A percentile compares a stretch with the other conserved stretches of the same genome.
These are phyloP conservation scores for Ephydatia muelleri DNA, from an alignment of 37 sponge, comb jelly and placozoan species.

Conservation along the genomic window DNA sequence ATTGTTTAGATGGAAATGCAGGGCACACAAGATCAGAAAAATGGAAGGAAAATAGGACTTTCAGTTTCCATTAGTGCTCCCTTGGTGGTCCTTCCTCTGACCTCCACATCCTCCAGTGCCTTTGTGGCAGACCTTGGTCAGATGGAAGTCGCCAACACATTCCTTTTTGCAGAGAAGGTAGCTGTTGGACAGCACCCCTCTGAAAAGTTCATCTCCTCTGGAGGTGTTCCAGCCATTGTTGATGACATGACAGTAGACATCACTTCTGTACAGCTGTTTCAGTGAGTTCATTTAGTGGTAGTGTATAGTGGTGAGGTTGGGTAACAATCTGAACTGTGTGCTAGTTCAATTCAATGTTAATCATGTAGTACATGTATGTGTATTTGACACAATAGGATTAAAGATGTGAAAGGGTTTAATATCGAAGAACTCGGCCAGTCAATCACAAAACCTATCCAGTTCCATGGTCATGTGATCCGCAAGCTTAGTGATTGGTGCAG, in stretches of 20 bases:
- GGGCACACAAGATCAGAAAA: slow-evolving; percentile 4
- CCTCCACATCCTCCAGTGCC: slow-evolving; percentile 39
- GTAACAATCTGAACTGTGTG: too few relatives aligned
- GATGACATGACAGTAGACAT: slow-evolving; percentile 38
- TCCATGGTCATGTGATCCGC: slow-evolving; percentile 37
- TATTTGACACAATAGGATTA: neutral
- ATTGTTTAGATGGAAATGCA: slow-evolving; percentile 32
- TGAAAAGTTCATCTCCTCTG: neutral
- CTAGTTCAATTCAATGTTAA: too few relatives aligned
- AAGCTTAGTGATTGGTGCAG: slow-evolving; percentile 42
- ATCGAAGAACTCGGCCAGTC: neutral
- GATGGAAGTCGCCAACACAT: slow-evolving; percentile 39
- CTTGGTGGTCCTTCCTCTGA: slow-evolving; percentile 34
- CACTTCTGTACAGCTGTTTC: slow-evolving; percentile 33
- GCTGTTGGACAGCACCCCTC: neutral
- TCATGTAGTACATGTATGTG: too few relatives aligned
- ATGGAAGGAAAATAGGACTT: slow-evolving; percentile 49
- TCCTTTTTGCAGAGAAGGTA: slow-evolving; percentile 16
- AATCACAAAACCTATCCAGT: slow-evolving; percentile 44
- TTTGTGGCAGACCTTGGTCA: slow-evolving; percentile 51
- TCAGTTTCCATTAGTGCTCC: slow-evolving; percentile 37
- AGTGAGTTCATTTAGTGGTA: slow-evolving; percentile 21
- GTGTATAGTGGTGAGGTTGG: too few relatives aligned
- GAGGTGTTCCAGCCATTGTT: slow-evolving; percentile 34
- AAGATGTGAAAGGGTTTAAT: neutral